Conservation (phyloP, 2,113 vertebrate genomes). For the Ptilonorhynchus violaceus region DNA sequence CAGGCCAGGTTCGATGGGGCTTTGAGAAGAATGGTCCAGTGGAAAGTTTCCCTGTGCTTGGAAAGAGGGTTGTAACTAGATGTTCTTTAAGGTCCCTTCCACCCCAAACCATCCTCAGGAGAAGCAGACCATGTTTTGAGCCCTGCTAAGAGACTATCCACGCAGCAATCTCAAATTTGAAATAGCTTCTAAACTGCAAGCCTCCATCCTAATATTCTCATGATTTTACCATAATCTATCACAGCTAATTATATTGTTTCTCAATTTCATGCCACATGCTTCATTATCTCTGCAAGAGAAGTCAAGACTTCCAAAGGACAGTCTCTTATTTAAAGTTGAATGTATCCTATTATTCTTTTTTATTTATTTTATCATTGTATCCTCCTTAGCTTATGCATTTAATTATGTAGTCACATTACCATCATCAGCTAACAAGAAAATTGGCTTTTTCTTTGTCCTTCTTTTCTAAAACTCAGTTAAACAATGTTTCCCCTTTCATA, state of each 20-base stretch:
- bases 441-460: not conserved
- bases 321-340: not conserved
- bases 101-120: not conserved
- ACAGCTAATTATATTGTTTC: not conserved
- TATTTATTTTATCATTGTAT: not conserved
- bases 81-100: not conserved
- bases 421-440: constrained; percentile 19
- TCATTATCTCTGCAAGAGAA: not conserved
- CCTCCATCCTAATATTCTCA: not conserved
- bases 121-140: not conserved
- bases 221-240: not conserved
- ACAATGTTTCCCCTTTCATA: constrained; percentile 42
- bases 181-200: not conserved
- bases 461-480: constrained; percentile 53
- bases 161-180: not conserved
- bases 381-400: not conserved
- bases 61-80: not conserved
- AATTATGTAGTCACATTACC: not conserved
- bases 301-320: not conserved
- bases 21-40: not conserved
- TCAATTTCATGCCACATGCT: not conserved
- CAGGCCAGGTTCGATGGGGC: not conserved
- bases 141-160: not conserved
- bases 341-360: not conserved
- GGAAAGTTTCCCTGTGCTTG: not conserved